Base-by-base conservation (phyloP, 2,113 vertebrate genomes). In the Archocentrus centrarchus region DNA sequence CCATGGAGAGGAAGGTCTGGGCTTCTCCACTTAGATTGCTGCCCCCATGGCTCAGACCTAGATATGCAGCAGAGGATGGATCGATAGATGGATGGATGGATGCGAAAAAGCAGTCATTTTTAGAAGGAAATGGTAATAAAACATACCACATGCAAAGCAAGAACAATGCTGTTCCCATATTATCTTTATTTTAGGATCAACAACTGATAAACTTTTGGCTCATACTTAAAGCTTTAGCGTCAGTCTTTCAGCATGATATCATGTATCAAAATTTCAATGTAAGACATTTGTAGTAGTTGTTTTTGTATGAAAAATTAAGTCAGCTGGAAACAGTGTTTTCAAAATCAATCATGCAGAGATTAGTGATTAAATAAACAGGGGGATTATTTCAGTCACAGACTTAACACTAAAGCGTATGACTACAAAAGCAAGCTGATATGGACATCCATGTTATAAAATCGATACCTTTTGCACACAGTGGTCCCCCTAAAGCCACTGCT, bases 91-190 rank as follows among this genome's bases (percentile, higher is more conserved):
- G 24, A 47, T 47, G 3, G 13, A 70, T 53, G 44, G 44, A 53
- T 32, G 3, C 24, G 2, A 70, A 17, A 50, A 50, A 30, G 39
- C 11, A 15, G 44, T 47, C 30, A 30, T 32, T 73, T 53, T 50
- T 70, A 50, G 44, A 70, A 50, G 41, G 24, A 73, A 53, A 73
- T 32, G 20, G 53, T 73, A 20, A n/a, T 14, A 53, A 15, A 73
- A 73, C 44, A 70, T 17, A 32, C 13, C 3, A 53, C 10, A 53
- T 53, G 44, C 17, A 73, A 73, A 53, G 44, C 0, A 73, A 73
- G 17, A 53, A n/a, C 44, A 73, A 20, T 53, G 44, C 66, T 13
- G 44, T 1, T 14, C 17, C 44, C 32, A 14, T 53, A 47, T 0
- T 73, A 17, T 18, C 53, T 32, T 27, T 32, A 32, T 73, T 73